Evolutionary conservation across 2,113 vertebrate genomes (phyloP).

Genomic region (Ciconia stormi): DNA sequence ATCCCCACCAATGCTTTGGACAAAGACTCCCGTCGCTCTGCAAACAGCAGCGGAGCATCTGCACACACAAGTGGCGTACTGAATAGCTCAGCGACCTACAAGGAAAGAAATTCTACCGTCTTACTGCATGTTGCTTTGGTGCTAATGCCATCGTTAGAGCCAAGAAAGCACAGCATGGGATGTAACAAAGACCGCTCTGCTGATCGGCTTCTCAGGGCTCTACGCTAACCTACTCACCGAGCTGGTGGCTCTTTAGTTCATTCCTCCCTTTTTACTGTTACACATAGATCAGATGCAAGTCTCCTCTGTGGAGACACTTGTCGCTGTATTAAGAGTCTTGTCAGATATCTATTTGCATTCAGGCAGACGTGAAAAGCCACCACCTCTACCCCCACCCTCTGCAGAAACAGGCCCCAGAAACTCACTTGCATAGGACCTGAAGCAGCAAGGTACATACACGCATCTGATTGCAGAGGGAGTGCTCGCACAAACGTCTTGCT

Average conservation of each 20-base stretch:
- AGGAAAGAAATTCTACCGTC: neutral
- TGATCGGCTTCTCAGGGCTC: neutral
- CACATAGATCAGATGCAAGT: neutral
- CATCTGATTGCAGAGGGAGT: neutral
- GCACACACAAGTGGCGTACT: neutral
- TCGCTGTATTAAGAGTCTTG: neutral
- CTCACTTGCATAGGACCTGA: rapidly evolving
- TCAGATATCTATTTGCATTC: neutral
- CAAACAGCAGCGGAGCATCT: neutral
- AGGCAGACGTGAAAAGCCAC: neutral
- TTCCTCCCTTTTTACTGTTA: neutral
- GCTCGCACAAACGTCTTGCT: neutral
- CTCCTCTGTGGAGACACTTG: neutral
- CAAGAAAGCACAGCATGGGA: neutral
- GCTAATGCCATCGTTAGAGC: neutral
- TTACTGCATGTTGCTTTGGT: neutral
- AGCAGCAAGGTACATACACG: neutral
- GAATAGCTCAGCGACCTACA: neutral
- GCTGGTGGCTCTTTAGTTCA: neutral
- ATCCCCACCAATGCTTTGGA: neutral
- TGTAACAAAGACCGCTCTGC: neutral
- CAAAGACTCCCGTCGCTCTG: neutral
- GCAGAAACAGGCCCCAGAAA: neutral
- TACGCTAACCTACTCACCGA: rapidly evolving
- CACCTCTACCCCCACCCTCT: neutral